Evolutionary conservation across 2,113 vertebrate genomes (phyloP).

Genomic region (Lontra canadensis): DNA sequence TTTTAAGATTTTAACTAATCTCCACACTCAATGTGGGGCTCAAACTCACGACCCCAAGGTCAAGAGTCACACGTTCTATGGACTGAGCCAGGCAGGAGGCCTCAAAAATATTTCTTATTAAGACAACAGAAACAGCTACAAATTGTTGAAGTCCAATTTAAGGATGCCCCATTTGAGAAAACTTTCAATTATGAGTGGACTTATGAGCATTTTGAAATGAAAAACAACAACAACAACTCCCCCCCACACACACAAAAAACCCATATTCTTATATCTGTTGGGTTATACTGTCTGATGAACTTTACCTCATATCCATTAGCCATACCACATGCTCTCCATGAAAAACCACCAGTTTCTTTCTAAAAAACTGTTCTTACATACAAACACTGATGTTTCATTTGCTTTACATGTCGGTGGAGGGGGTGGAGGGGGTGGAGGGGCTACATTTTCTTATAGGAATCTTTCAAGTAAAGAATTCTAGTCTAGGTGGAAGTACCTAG

Average conservation of each 20-base stretch:
- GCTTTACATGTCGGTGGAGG: not conserved
- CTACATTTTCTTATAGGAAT: not conserved
- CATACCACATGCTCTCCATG: not conserved
- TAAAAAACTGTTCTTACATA: not conserved
- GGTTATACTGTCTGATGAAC: not conserved
- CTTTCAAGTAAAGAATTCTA: constrained; percentile 6
- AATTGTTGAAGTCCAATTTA: constrained; percentile 24
- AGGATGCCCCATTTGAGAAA: not conserved
- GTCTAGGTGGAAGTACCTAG: not conserved
- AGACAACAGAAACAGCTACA: not conserved
- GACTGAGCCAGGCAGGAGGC: not conserved
- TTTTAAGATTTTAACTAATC: not conserved
- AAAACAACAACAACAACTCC: not conserved
- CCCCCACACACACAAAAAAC: not conserved
- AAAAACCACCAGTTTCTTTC: constrained; percentile 15
- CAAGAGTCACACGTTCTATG: not conserved
- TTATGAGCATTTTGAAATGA: not conserved
- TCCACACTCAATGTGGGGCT: not conserved
- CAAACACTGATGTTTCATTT: not conserved
- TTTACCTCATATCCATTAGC: constrained; percentile 10
- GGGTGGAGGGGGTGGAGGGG: no score
- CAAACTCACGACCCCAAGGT: not conserved
- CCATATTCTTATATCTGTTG: not conserved
- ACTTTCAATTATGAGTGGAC: not conserved
- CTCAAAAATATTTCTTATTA: constrained; percentile 38